These are phyloP conservation scores for Sphinx pinastri DNA, from an alignment of 2,888 invertebrate genomes.

Conservation along the genomic window DNA sequence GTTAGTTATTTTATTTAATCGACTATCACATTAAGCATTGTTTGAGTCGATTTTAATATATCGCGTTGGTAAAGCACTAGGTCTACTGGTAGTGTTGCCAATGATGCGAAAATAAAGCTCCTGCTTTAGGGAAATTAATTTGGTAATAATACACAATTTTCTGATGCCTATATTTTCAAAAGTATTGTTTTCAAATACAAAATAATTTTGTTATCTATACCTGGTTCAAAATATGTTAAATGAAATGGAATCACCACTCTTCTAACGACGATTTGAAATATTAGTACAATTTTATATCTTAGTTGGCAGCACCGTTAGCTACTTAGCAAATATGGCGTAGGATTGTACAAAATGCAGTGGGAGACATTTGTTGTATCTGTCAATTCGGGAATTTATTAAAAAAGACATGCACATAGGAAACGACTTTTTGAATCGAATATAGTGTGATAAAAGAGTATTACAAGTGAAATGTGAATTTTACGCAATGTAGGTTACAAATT, in stretches of 20 bases:
- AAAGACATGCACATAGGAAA: slow-evolving; percentile 68
- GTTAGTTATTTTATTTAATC: not conserved
- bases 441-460: slow-evolving; percentile 57
- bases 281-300: slow-evolving; percentile 30
- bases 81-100: not conserved
- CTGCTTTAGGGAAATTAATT: too few relatives aligned
- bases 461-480: slow-evolving; percentile 76
- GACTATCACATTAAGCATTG: not conserved
- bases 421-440: slow-evolving; percentile 52
- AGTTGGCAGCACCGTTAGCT: slow-evolving; percentile 51
- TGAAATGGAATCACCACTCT: too few relatives aligned
- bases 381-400: slow-evolving; percentile 67
- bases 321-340: slow-evolving; percentile 79
- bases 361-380: slow-evolving; percentile 70
- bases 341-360: slow-evolving; percentile 76
- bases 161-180: too few relatives aligned
- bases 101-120: too few relatives aligned
- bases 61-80: not conserved
- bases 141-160: too few relatives aligned
- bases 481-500: slow-evolving; percentile 74
- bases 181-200: too few relatives aligned
- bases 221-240: too few relatives aligned
- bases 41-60: not conserved
- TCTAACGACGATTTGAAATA: not conserved
- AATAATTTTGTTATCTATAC: too few relatives aligned